Base-by-base conservation (phyloP, 2,113 vertebrate genomes). In the Odontesthes bonariensis region DNA sequence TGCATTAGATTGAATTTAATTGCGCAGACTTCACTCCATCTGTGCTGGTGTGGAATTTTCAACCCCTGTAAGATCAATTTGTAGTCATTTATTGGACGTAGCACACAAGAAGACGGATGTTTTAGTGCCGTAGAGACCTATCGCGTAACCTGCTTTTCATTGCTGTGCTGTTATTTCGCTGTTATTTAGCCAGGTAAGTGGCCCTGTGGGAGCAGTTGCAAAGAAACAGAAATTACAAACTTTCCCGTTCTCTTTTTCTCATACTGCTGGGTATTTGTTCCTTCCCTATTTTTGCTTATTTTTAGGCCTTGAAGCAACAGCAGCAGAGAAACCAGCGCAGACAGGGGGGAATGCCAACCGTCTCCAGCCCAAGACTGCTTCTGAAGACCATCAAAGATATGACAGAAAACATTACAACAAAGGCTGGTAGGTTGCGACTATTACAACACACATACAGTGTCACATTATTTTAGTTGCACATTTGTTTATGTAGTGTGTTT, bases 281-380 rank as follows among this genome's bases (percentile, higher is more conserved):
- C 47, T 53, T 51, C 16, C 12, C 71, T 79, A 2, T 69, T 82
- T n/a, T 56, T 59, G 19, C 54, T 56, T 16, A 11, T 73, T 67
- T 82, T 44, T 49, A 93, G 98, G 97, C 98, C 75, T 85, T 98
- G 84, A 98, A 97, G 82, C 97, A 99, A 92, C 96, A 97, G 89
- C 96, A 97, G 67, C 96, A 97, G 86, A 95, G 95, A 86, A 95
- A 96, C 78, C 95, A 97, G 88, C 96, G 97, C 27, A 95, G 96
- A 82, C 94, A 97, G 61, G 90, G 94, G 1, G 95, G 92, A 2
- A 93, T 97, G 91, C 89, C 96, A 0, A 82, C 95, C 42, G 69
- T 95, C 5, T 91, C 97, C 16, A 94, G 69, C 64, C 96, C 97
- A 35, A 94, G 96, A 40, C 92, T 96, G 31, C 92, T 97, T 12